Conservation (phyloP, 2,888 invertebrate species). For the Pollenia griseotomentosa region DNA sequence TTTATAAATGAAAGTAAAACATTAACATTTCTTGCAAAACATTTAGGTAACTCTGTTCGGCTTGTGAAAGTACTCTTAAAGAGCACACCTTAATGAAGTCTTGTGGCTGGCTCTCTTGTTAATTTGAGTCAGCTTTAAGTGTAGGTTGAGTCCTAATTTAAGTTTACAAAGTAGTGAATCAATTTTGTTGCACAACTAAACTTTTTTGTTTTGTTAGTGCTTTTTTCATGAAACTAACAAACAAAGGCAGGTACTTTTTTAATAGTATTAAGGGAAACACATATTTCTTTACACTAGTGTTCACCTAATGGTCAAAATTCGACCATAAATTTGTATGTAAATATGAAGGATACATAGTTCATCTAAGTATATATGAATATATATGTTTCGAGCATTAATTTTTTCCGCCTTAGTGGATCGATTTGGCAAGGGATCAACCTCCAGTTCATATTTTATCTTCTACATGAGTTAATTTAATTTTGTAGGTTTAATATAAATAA, state of each 20-base stretch:
- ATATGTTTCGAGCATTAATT: no score
- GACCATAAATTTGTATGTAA: no score
- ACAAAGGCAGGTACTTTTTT: slow-evolving; percentile 18
- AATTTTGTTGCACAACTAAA: slow-evolving; percentile 45
- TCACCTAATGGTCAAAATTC: no score
- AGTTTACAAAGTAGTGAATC: slow-evolving; percentile 21
- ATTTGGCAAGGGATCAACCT: no score
- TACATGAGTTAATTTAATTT: no score
- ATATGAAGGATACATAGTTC: no score
- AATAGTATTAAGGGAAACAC: not conserved
- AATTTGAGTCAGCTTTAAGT: not conserved
- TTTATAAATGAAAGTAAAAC: not conserved
- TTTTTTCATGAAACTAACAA: slow-evolving; percentile 9
- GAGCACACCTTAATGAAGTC: not conserved
- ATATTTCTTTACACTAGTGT: no score
- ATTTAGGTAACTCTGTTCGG: not conserved
- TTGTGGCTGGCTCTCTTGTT: not conserved
- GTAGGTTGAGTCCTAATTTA: slow-evolving; percentile 49
- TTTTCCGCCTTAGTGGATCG: no score
- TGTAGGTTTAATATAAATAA: no score
- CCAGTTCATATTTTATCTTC: no score
- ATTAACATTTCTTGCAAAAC: not conserved
- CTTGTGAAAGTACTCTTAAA: not conserved
- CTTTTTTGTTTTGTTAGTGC: slow-evolving; percentile 3
- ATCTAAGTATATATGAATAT: no score